A percentile compares a stretch with the other conserved stretches of the same genome.
Conservation (phyloP, 2,797 vertebrate genomes). For the Coregonus sp. region DNA sequence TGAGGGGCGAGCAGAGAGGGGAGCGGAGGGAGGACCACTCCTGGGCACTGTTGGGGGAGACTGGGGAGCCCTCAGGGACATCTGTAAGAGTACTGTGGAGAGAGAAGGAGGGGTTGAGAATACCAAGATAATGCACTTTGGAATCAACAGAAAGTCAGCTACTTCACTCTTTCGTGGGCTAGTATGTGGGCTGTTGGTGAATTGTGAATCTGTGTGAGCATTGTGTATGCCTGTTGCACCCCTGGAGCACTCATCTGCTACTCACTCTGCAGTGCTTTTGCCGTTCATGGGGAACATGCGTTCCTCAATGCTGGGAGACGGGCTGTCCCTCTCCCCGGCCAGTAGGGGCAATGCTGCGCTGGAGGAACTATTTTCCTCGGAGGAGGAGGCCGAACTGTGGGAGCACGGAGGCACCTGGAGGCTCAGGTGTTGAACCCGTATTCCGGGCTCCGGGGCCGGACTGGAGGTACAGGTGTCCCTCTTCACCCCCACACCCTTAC, state of each 20-base stretch:
- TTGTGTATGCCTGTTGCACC: neutral
- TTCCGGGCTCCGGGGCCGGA: constrained; percentile 80
- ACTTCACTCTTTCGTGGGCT: neutral
- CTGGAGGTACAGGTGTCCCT: constrained; percentile 83
- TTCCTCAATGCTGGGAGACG: constrained; percentile 83
- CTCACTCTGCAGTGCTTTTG: constrained; percentile 84
- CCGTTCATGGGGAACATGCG: constrained; percentile 73
- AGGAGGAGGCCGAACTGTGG: constrained; percentile 94
- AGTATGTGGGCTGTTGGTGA: neutral
- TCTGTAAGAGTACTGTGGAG: constrained; percentile 75
- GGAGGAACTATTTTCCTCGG: constrained; percentile 92
- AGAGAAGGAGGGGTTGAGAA: constrained; percentile 10
- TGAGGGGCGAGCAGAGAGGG: constrained; percentile 89
- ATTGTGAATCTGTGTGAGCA: neutral
- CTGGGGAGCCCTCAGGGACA: constrained; percentile 78
- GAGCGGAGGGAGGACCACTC: constrained; percentile 85
- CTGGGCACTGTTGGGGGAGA: constrained; percentile 83
- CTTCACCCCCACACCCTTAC: constrained; percentile 77
- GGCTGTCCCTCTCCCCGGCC: constrained; percentile 88
- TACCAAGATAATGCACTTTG: neutral
- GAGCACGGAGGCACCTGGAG: constrained; percentile 90
- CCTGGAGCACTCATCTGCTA: constrained; percentile 12
- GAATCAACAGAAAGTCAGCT: neutral
- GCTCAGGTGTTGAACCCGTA: constrained; percentile 80
- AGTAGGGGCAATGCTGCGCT: constrained; percentile 91